Evolutionary conservation across 2,113 vertebrate species (phyloP), one percentile per base, ranked within the genome.

Genomic region (Rousettus leschenaultii): DNA sequence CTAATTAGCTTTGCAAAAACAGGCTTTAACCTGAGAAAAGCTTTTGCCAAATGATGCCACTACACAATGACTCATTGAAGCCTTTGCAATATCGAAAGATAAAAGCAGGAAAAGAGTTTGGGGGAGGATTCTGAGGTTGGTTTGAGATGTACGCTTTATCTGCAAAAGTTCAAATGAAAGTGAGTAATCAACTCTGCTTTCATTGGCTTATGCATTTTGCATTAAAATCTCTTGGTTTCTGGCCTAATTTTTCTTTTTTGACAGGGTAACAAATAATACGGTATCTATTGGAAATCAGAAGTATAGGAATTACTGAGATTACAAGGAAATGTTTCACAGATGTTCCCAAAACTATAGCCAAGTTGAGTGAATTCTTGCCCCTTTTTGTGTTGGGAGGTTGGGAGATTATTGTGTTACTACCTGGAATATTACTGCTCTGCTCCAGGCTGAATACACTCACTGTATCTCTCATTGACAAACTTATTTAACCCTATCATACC

Each of bases 271-370:
- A 90, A 94, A 89, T 83, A 77, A 12, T 95, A 77, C 77, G 79
- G 30, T 94, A 45, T 83, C 57, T 35, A 92, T 88, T 95, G 53
- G 95, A 91, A 77, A 91, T 95, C 43, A 91, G 45, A 97, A 94
- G 95, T 97, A 93, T 15, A 96, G 93, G 85, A 84, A 57, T 97
- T 95, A 96, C 96, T 97, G 96, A 98, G 97, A 86, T 98, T 51
- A 94, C 94, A 88, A 92, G 93, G 85, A 98, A 96, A 98, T 94
- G 95, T 83, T 94, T 96, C 91, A 89, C 97, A 98, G 98, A 98
- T 98, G 98, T 97, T 97, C 53, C 73, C 73, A 66, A 95, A 89
- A 94, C 89, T 75, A 43, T 71, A 95, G 97, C 94, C 97, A 97
- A 95, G 74, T 0, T 85, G 74, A 84, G 85, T 77, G 30, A 91